phyloP scores from a whole-genome alignment of 2,888 invertebrate genomes.

The Masnerella sp. region DNA sequence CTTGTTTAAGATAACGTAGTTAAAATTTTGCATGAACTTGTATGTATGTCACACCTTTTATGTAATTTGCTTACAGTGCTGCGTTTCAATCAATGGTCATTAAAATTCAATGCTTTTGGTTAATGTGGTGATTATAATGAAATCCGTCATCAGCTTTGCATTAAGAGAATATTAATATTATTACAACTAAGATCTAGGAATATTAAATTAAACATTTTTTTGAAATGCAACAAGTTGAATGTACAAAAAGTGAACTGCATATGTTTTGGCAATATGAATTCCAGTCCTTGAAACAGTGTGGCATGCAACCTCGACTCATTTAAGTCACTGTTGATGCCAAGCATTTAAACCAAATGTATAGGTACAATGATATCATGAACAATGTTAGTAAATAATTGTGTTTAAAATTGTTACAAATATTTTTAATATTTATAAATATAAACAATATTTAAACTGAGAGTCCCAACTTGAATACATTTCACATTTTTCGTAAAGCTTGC shows the following conservation, averaged over 20 bases:
- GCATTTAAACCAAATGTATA: slow-evolving; percentile 18
- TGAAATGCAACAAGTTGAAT: slow-evolving; percentile 1
- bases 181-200: not conserved
- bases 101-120: slow-evolving; percentile 6
- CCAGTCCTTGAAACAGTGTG: slow-evolving; percentile 38
- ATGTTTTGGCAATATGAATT: slow-evolving; percentile 29
- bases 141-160: no score
- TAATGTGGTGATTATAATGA: no score
- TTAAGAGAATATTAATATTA: no score
- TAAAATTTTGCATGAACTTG: slow-evolving; percentile 10
- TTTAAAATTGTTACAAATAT: no score
- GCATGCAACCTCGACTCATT: slow-evolving; percentile 51
- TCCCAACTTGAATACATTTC: no score
- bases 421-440: no score
- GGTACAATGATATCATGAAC: not conserved
- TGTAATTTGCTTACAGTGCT: slow-evolving; percentile 1
- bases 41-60: slow-evolving; percentile 19
- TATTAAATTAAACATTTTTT: not conserved
- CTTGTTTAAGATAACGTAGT: slow-evolving; percentile 3
- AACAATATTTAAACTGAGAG: no score
- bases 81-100: slow-evolving; percentile 11
- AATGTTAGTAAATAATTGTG: not conserved
- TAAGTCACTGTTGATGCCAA: slow-evolving; percentile 38
- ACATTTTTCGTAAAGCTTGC: no score
- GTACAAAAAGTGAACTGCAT: slow-evolving; percentile 22